A percentile compares a stretch with the other conserved stretches of the same genome.
Evolutionary conservation across 2,797 vertebrate genomes (phyloP).

Genomic region (Typhlichthys subterraneus): DNA sequence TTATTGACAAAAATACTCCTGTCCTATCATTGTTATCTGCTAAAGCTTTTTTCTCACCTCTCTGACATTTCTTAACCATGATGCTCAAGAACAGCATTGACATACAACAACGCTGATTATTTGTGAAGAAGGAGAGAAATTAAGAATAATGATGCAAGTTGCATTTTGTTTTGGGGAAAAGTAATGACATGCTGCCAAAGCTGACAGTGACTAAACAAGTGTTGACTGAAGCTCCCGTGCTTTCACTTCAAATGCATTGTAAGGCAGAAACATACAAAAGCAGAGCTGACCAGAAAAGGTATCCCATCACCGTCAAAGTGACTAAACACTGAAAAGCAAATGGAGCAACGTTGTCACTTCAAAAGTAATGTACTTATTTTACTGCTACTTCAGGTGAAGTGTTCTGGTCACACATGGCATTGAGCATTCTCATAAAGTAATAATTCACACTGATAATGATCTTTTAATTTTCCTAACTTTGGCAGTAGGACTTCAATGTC

Average conservation of each 20-base stretch:
- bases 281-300: conserved; percentile 15
- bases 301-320: background rate
- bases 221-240: background rate
- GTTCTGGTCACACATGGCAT: too few species aligned
- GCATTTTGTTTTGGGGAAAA: conserved; percentile 1
- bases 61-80: conserved; percentile 1
- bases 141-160: too few species aligned
- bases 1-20: too few species aligned
- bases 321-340: background rate
- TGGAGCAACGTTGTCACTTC: too few species aligned
- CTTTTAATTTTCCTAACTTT: too few species aligned
- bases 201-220: conserved; percentile 13
- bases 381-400: too few species aligned
- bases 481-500: too few species aligned
- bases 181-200: background rate
- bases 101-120: conserved; percentile 12
- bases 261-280: conserved; percentile 4
- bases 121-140: conserved; percentile 11
- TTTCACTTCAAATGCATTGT: conserved; percentile 25
- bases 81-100: conserved; percentile 30
- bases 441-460: too few species aligned
- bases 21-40: conserved; percentile 10
- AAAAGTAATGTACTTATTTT: too few species aligned
- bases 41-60: background rate
- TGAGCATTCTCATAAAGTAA: too few species aligned